These are phyloP conservation scores for Cephus pygmeus DNA, from an alignment of 2,888 invertebrate species.

Conservation along the genomic window DNA sequence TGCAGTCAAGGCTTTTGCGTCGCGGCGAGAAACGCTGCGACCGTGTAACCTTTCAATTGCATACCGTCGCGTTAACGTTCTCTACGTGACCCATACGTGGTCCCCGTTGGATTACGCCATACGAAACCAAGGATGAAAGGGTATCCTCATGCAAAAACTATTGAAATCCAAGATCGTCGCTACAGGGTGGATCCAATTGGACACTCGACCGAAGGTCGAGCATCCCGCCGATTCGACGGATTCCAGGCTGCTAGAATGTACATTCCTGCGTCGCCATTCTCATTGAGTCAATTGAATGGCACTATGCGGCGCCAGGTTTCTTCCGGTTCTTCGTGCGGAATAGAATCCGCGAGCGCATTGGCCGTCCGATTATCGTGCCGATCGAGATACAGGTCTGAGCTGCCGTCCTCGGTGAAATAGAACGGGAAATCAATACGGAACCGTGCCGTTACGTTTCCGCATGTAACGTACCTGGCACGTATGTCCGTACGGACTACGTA, in stretches of 20 bases:
- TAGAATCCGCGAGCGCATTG: background rate
- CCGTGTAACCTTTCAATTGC: conserved; percentile 32
- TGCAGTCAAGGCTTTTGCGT: conserved; percentile 26
- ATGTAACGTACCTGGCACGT: conserved; percentile 1
- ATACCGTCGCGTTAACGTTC: conserved; percentile 25
- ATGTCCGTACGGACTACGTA: background rate
- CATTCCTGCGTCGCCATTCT: background rate
- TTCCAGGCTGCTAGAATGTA: background rate
- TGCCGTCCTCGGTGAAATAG: background rate
- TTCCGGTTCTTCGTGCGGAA: background rate
- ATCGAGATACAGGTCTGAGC: conserved; percentile 1
- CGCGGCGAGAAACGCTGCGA: conserved; percentile 21
- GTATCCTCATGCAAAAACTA: conserved; percentile 28
- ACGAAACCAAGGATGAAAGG: background rate
- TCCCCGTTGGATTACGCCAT: background rate
- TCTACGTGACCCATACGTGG: background rate
- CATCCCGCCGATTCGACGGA: background rate
- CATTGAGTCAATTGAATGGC: background rate
- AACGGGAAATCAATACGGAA: conserved; percentile 3
- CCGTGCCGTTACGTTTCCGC: conserved; percentile 4
- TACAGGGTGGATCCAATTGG: conserved; percentile 24
- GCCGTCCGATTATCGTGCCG: conserved; percentile 3
- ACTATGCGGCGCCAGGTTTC: background rate
- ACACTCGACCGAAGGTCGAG: conserved; percentile 17
- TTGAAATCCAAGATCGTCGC: conserved; percentile 32